A percentile compares a stretch with the other conserved stretches of the same genome.
Conservation (phyloP, 2,797 vertebrate species). For the Syngnathus rostellatus region DNA sequence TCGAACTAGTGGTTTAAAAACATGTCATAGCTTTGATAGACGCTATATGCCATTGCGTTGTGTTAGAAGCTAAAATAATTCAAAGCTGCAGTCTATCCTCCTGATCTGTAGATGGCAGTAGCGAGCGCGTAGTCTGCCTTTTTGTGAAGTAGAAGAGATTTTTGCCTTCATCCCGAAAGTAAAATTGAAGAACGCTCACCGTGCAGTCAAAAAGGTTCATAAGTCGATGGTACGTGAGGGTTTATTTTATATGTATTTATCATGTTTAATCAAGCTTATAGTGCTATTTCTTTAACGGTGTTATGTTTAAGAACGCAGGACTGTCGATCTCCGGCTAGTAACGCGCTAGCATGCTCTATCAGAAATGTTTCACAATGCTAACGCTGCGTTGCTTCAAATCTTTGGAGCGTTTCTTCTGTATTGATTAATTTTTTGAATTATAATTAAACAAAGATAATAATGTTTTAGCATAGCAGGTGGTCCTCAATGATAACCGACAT, state of each 20-base stretch:
- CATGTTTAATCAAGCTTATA: not conserved
- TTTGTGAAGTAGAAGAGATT: not conserved
- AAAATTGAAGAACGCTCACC: not conserved
- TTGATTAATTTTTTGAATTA: not conserved
- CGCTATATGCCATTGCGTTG: not conserved
- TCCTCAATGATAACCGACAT: not conserved
- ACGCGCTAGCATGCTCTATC: not conserved
- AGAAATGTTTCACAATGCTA: not conserved
- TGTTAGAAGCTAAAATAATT: not conserved
- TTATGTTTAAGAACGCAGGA: not conserved
- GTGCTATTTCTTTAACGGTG: not conserved
- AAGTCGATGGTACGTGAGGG: not conserved
- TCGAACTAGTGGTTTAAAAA: not conserved
- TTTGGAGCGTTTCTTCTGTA: not conserved
- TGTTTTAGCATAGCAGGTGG: not conserved
- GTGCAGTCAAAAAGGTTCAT: not conserved
- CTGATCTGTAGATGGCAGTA: not conserved
- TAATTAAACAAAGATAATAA: not conserved
- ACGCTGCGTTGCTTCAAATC: not conserved
- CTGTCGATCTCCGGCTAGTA: not conserved
- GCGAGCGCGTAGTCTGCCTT: not conserved
- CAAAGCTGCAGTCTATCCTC: not conserved
- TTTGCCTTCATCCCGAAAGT: not conserved
- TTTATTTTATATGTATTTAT: not conserved
- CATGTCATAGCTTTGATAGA: not conserved